Conservation (phyloP, 2,888 invertebrate species). For the Lasiommata megera region DNA sequence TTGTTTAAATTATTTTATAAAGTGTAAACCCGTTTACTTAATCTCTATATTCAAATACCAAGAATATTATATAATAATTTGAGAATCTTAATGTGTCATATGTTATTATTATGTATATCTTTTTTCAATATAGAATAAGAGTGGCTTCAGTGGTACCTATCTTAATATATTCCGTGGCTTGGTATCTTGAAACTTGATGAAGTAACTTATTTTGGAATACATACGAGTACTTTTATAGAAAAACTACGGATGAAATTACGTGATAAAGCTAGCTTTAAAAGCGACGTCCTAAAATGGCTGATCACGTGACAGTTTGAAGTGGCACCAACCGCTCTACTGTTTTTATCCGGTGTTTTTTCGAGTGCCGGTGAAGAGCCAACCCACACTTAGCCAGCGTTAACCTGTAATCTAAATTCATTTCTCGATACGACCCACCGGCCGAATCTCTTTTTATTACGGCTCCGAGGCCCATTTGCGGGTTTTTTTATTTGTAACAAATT, state of each 20-base stretch:
- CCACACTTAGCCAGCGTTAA: constrained; percentile 80
- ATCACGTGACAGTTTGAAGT: constrained; percentile 50
- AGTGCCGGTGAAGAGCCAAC: constrained; percentile 74
- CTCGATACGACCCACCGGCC: constrained; percentile 77
- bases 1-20: not conserved
- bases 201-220: too few relatives aligned
- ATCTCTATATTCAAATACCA: too few relatives aligned
- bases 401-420: constrained; percentile 82
- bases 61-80: too few relatives aligned
- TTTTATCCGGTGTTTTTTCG: constrained; percentile 58
- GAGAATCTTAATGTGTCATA: too few relatives aligned
- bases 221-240: not conserved
- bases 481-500: constrained; percentile 78
- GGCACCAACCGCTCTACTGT: constrained; percentile 37
- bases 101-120: too few relatives aligned
- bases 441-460: constrained; percentile 79
- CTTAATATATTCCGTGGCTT: too few relatives aligned
- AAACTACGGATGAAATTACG: not conserved
- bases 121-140: too few relatives aligned
- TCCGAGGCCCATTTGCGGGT: constrained; percentile 76
- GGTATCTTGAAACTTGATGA: too few relatives aligned
- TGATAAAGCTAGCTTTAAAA: constrained; percentile 38
- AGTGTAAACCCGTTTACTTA: not conserved
- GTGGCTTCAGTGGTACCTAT: too few relatives aligned
- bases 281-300: constrained; percentile 55